phyloP scores from a whole-genome alignment of 2,888 invertebrate genomes.

The Erynnis tages region DNA sequence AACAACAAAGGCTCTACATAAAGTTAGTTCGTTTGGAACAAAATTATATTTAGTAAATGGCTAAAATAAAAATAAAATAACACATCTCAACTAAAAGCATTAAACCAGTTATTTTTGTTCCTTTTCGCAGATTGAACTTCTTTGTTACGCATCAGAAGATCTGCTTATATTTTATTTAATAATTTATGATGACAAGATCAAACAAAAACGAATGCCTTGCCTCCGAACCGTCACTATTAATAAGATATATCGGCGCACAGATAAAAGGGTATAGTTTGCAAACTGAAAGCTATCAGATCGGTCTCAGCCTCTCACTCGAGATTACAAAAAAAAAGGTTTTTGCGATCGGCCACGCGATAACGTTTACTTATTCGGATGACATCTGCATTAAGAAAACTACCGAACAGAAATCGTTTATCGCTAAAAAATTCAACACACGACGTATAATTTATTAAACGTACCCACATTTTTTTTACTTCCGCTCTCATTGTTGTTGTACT shows the following conservation, averaged over 20 bases:
- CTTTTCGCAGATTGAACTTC: background rate
- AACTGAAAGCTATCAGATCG: slow-evolving; percentile 68
- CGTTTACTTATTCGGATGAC: slow-evolving; percentile 55
- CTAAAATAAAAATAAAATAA: background rate
- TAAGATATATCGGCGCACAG: slow-evolving; percentile 45
- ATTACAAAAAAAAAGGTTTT: slow-evolving; percentile 57
- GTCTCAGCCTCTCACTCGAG: slow-evolving; percentile 47
- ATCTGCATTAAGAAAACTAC: slow-evolving; percentile 53
- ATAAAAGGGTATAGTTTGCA: slow-evolving; percentile 62
- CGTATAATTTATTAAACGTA: slow-evolving; percentile 4
- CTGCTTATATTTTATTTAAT: slow-evolving; percentile 11
- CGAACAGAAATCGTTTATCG: slow-evolving; percentile 33
- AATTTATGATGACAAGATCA: slow-evolving; percentile 18
- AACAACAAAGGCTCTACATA: no score
- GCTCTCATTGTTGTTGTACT: slow-evolving; percentile 11
- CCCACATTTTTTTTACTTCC: slow-evolving; percentile 19
- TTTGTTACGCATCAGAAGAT: slow-evolving; percentile 1
- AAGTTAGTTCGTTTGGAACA: no score
- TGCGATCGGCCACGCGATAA: slow-evolving; percentile 57
- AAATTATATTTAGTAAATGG: no score
- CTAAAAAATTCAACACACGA: slow-evolving; percentile 5
- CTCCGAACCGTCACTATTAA: slow-evolving; percentile 37
- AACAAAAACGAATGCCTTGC: slow-evolving; percentile 22
- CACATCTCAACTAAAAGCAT: no score
- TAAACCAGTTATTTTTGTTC: slow-evolving; percentile 27